phyloP scores from a whole-genome alignment of 2,797 vertebrate species.

The Acrocephalus scirpaceus region DNA sequence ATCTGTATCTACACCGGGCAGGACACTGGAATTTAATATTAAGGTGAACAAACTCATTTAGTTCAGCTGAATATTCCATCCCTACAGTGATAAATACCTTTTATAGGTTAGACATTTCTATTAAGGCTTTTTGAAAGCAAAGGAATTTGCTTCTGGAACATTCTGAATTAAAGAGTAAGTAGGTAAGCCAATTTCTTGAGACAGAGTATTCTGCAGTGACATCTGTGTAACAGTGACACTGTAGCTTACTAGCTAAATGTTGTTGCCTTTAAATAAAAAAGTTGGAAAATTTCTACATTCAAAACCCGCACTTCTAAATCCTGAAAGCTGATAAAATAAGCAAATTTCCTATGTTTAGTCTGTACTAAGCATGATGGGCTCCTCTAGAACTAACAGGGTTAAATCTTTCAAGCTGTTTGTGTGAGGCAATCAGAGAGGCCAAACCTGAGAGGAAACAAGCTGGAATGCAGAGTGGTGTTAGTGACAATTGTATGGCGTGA shows the following conservation, averaged over 20 bases:
- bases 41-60: conserved; percentile 46
- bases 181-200: conserved; percentile 2
- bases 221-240: neutral
- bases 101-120: neutral
- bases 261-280: neutral
- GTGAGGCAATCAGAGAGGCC: neutral
- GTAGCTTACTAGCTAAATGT: neutral
- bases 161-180: conserved; percentile 33
- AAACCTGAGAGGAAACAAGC: neutral
- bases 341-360: conserved; percentile 48
- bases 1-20: neutral
- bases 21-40: conserved; percentile 39
- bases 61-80: conserved; percentile 35
- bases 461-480: neutral
- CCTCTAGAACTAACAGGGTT: neutral
- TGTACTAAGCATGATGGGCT: neutral
- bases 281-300: neutral
- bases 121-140: neutral
- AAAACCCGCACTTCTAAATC: neutral
- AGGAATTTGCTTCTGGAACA: neutral
- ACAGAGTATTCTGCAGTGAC: neutral
- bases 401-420: neutral
- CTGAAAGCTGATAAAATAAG: conserved; percentile 7
- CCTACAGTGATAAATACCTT: conserved; percentile 16
- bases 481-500: neutral